Evolutionary conservation across 2,113 vertebrate species (phyloP).

Genomic region (Melanostigma gelatinosum): DNA sequence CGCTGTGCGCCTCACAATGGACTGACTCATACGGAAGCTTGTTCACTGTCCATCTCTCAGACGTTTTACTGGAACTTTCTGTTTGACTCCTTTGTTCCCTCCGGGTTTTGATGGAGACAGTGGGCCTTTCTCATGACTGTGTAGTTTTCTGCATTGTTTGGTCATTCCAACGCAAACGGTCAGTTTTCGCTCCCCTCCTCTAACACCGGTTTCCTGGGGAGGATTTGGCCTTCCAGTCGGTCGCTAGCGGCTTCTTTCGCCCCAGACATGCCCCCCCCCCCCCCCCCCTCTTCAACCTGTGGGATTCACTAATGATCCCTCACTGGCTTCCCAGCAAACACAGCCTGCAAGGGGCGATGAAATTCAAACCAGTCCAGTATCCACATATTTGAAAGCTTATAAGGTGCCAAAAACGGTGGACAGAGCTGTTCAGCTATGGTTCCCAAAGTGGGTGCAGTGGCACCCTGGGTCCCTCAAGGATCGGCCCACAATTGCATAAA

Average conservation of each 20-base stretch:
- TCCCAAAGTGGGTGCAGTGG: neutral
- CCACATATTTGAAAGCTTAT: neutral
- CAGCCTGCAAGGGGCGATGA: neutral
- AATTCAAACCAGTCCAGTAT: neutral
- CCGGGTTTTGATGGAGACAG: slow-evolving; percentile 49
- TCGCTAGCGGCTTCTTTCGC: neutral
- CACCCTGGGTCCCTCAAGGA: neutral
- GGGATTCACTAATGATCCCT: neutral
- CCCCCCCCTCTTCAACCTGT: neutral
- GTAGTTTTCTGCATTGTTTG: slow-evolving; percentile 18
- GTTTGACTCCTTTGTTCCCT: slow-evolving; percentile 66
- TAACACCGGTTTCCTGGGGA: neutral
- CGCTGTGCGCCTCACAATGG: slow-evolving; percentile 69
- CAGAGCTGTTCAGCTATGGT: neutral
- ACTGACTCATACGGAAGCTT: slow-evolving; percentile 61
- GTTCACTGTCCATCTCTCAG: slow-evolving; percentile 50
- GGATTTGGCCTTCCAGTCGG: neutral
- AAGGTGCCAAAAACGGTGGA: neutral
- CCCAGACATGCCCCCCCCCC: neutral
- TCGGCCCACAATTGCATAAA: neutral
- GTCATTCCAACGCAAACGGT: neutral
- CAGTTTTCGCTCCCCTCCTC: neutral
- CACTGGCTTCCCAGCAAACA: slow-evolving; percentile 4
- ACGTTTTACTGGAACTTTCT: slow-evolving; percentile 50
- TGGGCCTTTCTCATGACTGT: slow-evolving; percentile 41